Percentiles rank a stretch among this genome's conserved stretches.
These are phyloP conservation scores for Drosophila longiperda DNA, from an alignment of 2,888 invertebrate species.

Conservation along the genomic window DNA sequence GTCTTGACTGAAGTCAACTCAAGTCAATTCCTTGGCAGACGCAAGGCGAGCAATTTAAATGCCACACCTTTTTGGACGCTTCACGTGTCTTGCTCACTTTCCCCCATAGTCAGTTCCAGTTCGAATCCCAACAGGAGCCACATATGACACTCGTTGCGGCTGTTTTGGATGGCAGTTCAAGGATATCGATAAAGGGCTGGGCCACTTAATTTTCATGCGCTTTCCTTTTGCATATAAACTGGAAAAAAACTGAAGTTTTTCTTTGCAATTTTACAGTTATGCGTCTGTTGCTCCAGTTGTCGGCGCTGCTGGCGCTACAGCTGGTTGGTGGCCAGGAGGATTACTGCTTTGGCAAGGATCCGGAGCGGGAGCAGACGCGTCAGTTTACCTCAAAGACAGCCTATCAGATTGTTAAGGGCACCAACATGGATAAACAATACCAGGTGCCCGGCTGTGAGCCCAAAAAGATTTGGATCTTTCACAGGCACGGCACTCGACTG, in stretches of 20 bases:
- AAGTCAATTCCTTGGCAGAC: conserved; percentile 69
- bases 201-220: conserved; percentile 54
- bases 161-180: conserved; percentile 64
- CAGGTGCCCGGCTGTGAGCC: conserved; percentile 90
- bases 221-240: conserved; percentile 2
- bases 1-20: conserved; percentile 35
- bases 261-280: conserved; percentile 43
- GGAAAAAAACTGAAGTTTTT: background rate
- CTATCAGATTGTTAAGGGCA: conserved; percentile 89
- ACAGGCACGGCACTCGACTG: conserved; percentile 89
- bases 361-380: conserved; percentile 80
- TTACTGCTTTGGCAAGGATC: conserved; percentile 83
- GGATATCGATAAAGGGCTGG: conserved; percentile 72
- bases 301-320: conserved; percentile 57
- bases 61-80: conserved; percentile 62
- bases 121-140: conserved; percentile 21
- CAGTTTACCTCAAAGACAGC: conserved; percentile 91
- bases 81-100: background rate
- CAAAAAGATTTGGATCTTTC: conserved; percentile 90
- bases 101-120: conserved; percentile 2
- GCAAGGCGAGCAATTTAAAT: conserved; percentile 74
- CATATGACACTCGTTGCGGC: conserved; percentile 62
- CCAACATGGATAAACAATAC: conserved; percentile 86
- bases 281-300: conserved; percentile 55
- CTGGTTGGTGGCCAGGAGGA: conserved; percentile 65